Conservation (phyloP, 2,797 vertebrate genomes). For the Galagoides demidoff region DNA sequence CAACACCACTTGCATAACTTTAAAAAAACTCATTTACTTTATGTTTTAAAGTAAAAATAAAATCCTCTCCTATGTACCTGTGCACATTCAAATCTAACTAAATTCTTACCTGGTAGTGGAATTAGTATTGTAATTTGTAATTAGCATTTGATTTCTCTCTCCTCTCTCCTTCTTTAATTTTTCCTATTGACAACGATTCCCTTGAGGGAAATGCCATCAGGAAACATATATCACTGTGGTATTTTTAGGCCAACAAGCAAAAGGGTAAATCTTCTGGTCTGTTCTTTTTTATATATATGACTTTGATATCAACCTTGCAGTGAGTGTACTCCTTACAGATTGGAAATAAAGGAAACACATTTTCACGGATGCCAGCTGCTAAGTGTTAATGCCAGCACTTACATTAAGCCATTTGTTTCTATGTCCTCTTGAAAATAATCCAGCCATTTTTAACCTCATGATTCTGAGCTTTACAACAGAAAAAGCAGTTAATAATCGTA, state of each 20-base stretch:
- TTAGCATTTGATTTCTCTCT: neutral
- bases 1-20: neutral
- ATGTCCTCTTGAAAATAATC: neutral
- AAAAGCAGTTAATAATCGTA: neutral
- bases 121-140: neutral
- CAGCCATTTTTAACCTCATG: neutral
- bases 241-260: no score
- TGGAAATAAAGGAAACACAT: neutral
- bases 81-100: neutral
- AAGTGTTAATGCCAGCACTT: accelerated
- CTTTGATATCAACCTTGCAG: neutral
- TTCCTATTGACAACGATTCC: neutral
- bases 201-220: neutral
- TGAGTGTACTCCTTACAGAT: accelerated
- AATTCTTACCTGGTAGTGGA: neutral
- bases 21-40: neutral
- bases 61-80: neutral
- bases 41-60: neutral
- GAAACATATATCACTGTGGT: neutral
- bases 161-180: neutral
- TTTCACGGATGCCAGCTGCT: accelerated
- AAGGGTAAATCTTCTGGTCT: neutral
- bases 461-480: neutral
- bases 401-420: no score
- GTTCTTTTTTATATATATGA: accelerated